Conservation (phyloP, 2,888 invertebrate genomes). For the Nasonovia ribisnigri region DNA sequence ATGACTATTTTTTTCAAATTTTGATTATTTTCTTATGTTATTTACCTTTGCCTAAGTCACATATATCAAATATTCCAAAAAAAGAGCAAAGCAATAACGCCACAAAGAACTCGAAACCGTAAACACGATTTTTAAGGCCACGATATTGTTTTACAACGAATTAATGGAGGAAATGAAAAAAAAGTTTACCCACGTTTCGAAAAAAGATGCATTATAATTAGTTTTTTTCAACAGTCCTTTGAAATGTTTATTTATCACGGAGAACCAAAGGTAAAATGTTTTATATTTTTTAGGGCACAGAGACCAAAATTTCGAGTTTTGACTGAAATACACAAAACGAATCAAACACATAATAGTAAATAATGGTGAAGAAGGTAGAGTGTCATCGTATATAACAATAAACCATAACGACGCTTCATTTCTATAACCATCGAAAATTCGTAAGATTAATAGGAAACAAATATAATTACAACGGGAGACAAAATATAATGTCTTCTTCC, state of each 20-base stretch:
- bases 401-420: not conserved
- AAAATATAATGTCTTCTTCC: not conserved
- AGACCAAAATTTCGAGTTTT: not conserved
- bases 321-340: not conserved
- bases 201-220: constrained; percentile 20
- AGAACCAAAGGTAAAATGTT: not conserved
- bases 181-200: not conserved
- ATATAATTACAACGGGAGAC: not conserved
- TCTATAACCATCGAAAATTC: not conserved
- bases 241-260: not conserved
- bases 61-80: not conserved
- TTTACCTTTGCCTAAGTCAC: not conserved
- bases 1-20: not conserved
- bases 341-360: not conserved
- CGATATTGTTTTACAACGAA: not conserved
- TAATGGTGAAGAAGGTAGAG: not conserved
- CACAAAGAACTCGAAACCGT: not conserved
- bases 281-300: not conserved
- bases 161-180: constrained; percentile 19
- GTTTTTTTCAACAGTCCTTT: not conserved
- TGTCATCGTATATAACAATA: not conserved
- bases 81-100: not conserved
- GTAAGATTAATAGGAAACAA: not conserved
- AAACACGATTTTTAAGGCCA: not conserved
- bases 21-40: not conserved